Conservation (phyloP, 2,888 invertebrate species). For the Cremastobaeus sp. region DNA sequence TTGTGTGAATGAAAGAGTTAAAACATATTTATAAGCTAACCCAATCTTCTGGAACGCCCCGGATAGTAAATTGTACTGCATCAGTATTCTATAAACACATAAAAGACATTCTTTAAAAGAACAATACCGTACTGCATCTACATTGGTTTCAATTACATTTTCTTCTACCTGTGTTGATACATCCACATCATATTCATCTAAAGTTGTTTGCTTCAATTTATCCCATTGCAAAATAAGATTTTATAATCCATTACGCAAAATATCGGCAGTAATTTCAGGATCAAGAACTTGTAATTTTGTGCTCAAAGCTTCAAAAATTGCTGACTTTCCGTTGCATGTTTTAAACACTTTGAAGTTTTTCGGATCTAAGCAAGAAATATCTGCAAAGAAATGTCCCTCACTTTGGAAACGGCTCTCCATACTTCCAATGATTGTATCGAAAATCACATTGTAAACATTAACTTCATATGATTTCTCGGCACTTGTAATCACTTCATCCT, state of each 20-base stretch:
- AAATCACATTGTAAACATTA: background rate
- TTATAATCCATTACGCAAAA: background rate
- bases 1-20: background rate
- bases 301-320: constrained; percentile 5
- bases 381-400: background rate
- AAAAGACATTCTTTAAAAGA: background rate
- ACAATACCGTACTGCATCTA: background rate
- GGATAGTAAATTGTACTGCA: constrained; percentile 1
- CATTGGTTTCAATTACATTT: background rate
- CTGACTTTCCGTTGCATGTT: background rate
- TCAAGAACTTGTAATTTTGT: constrained; percentile 2
- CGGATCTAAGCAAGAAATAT: background rate
- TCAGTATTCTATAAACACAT: background rate
- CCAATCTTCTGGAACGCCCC: background rate
- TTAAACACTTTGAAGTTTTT: background rate
- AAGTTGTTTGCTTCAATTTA: background rate
- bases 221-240: constrained; percentile 2
- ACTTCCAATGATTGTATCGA: background rate
- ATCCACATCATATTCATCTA: background rate
- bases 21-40: constrained; percentile 1
- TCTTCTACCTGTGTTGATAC: background rate
- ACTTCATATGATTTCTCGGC: background rate
- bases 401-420: background rate
- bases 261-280: background rate
- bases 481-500: background rate